Conservation (phyloP, 2,888 invertebrate genomes). For the Thumatha senex region DNA sequence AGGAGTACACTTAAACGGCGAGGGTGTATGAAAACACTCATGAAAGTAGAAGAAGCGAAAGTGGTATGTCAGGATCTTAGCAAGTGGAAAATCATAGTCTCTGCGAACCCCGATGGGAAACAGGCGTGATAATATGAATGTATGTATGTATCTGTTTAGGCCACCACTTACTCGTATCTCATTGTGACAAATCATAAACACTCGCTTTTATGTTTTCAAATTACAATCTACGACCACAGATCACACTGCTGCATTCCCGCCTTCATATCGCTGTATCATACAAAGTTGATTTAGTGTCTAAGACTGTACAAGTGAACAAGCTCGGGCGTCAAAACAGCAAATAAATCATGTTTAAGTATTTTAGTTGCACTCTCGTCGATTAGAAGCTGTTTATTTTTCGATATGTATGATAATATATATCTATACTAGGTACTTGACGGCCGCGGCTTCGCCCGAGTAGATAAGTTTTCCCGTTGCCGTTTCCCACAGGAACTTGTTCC, state of each 20-base stretch:
- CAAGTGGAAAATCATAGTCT: too few species aligned
- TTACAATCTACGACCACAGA: constrained; percentile 13
- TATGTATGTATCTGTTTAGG: not conserved
- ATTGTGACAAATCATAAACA: constrained; percentile 10
- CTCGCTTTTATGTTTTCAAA: constrained; percentile 13
- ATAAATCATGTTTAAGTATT: constrained; percentile 17
- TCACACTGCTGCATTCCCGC: constrained; percentile 10
- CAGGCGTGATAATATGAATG: too few species aligned
- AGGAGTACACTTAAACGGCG: too few species aligned
- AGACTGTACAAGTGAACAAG: constrained; percentile 6
- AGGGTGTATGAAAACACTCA: too few species aligned
- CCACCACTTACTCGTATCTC: not conserved
- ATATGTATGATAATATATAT: not conserved
- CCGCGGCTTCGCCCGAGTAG: too few species aligned
- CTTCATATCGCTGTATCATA: constrained; percentile 11
- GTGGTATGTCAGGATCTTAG: too few species aligned
- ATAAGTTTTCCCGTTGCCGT: too few species aligned
- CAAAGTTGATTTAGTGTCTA: constrained; percentile 26
- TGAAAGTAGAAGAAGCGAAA: too few species aligned
- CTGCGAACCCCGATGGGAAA: too few species aligned
- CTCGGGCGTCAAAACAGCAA: constrained; percentile 16
- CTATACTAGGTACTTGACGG: too few species aligned
- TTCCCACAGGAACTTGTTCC: too few species aligned
- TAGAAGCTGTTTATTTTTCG: constrained; percentile 13
- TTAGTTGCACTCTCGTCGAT: constrained; percentile 13